These are phyloP conservation scores for Eristalinus sepulchralis DNA, from an alignment of 2,888 invertebrate genomes.

Conservation along the genomic window DNA sequence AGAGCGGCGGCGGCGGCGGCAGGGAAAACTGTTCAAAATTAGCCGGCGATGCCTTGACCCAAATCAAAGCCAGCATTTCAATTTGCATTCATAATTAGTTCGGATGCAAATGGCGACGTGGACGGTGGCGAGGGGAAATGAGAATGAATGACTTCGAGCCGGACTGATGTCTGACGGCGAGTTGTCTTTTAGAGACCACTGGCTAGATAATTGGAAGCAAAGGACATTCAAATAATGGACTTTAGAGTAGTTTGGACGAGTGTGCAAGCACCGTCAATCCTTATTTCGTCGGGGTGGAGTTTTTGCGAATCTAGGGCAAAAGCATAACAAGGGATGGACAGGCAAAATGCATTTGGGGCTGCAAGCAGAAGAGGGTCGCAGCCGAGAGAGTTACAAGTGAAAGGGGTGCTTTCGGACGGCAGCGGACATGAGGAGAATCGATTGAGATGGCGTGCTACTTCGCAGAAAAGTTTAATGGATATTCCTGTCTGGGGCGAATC, in stretches of 20 bases:
- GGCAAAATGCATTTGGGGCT: background rate
- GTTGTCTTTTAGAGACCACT: constrained; percentile 10
- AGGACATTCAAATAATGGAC: constrained; percentile 33
- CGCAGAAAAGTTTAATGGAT: background rate
- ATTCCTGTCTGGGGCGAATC: background rate
- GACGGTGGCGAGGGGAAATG: background rate
- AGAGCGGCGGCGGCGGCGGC: no score
- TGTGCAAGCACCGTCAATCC: background rate
- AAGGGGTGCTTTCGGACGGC: background rate
- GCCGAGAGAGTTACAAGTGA: background rate
- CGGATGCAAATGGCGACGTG: background rate
- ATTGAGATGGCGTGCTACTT: background rate
- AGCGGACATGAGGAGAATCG: background rate
- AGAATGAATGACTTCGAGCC: background rate
- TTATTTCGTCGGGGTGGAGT: background rate
- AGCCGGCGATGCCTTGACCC: constrained; percentile 52
- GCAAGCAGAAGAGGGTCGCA: background rate
- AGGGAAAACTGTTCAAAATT: constrained; percentile 19
- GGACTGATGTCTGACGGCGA: background rate
- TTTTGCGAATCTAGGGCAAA: background rate
- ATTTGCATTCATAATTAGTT: constrained; percentile 59
- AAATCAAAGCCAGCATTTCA: constrained; percentile 46
- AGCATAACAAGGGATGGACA: background rate
- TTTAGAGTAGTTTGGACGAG: background rate
- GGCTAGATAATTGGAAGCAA: constrained; percentile 16